A percentile compares a stretch with the other conserved stretches of the same genome.
phyloP scores from a whole-genome alignment of 2,113 vertebrate genomes.

The Psilopogon haemacephalus region DNA sequence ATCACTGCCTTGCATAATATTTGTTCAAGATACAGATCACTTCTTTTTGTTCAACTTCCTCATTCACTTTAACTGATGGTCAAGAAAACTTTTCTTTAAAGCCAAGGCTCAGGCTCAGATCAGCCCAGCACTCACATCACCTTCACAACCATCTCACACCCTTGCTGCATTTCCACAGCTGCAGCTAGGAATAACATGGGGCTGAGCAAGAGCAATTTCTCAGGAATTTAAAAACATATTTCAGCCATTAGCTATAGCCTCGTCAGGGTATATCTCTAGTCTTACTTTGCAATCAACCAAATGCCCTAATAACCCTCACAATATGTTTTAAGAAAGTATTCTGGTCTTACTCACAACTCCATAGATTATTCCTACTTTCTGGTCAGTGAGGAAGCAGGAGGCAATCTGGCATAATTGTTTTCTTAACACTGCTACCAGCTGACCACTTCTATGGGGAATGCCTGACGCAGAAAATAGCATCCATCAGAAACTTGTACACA shows the following conservation, averaged over 20 bases:
- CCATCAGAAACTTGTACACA: background rate
- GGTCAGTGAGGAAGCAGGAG: background rate
- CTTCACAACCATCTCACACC: background rate
- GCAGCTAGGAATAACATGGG: fast-evolving
- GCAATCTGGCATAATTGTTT: background rate
- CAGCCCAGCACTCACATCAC: background rate
- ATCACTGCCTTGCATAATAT: background rate
- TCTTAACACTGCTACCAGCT: background rate
- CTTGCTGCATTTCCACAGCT: background rate
- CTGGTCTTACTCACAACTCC: background rate
- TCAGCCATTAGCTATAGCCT: background rate
- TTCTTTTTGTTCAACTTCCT: background rate
- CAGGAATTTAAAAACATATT: background rate
- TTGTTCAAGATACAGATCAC: background rate
- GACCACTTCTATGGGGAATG: background rate
- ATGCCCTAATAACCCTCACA: background rate
- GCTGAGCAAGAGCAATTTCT: background rate
- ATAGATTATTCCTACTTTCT: background rate
- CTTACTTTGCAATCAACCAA: background rate
- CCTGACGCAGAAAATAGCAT: background rate
- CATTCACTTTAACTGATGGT: background rate
- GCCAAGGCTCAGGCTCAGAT: background rate
- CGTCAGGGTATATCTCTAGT: background rate
- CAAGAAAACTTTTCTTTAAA: background rate
- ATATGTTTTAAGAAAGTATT: background rate